A percentile compares a stretch with the other conserved stretches of the same genome.
Conservation (phyloP, 2,888 invertebrate species). For the Dasypolia templi region DNA sequence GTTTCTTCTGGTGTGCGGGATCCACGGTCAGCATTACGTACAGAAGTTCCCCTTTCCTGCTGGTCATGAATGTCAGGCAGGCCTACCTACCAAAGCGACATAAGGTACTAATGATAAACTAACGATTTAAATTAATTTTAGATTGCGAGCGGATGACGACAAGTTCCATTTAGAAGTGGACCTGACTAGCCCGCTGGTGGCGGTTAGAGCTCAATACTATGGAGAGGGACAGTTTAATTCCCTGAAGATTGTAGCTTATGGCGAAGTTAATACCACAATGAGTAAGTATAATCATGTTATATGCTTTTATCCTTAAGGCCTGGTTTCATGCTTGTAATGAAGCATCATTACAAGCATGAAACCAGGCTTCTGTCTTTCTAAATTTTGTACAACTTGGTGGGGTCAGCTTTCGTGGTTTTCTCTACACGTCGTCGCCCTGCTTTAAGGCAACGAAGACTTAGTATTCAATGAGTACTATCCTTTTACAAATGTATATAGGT, state of each 20-base stretch:
- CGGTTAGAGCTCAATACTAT: slow-evolving; percentile 90
- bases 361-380: background rate
- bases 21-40: background rate
- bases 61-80: background rate
- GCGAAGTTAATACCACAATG: slow-evolving; percentile 90
- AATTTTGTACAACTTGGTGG: background rate
- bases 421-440: background rate
- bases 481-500: background rate
- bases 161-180: slow-evolving; percentile 91
- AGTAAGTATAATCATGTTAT: slow-evolving; percentile 83
- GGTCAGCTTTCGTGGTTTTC: background rate
- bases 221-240: slow-evolving; percentile 91
- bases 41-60: too few relatives aligned
- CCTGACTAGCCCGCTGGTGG: slow-evolving; percentile 88
- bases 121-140: slow-evolving; percentile 63
- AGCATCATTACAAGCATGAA: background rate
- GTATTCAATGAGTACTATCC: background rate
- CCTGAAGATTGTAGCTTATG: slow-evolving; percentile 91
- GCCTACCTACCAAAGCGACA: background rate
- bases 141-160: slow-evolving; percentile 90
- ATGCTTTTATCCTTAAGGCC: too few relatives aligned
- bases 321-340: too few relatives aligned
- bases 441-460: background rate
- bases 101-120: background rate
- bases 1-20: background rate